phyloP scores from a whole-genome alignment of 2,113 vertebrate species.

The Propithecus coquereli region DNA sequence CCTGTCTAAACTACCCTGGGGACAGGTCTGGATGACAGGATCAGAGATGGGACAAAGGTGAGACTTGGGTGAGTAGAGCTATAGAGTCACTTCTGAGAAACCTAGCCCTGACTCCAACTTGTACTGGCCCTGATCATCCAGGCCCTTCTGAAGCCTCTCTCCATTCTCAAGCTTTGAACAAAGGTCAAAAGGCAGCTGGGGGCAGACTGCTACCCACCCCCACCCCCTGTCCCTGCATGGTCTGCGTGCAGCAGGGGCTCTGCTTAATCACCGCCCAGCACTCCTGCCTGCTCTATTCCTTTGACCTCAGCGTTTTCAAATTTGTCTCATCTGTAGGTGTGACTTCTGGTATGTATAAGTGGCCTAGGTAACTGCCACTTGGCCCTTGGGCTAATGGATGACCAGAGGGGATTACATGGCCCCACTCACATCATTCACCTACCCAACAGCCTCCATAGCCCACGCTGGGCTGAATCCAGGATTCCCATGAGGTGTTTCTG shows the following conservation, averaged over 20 bases:
- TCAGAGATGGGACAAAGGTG: not conserved
- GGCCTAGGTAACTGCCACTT: not conserved
- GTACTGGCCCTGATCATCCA: not conserved
- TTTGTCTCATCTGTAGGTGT: not conserved
- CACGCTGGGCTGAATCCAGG: not conserved
- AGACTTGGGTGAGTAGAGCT: not conserved
- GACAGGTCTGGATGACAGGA: not conserved
- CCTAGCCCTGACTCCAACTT: not conserved
- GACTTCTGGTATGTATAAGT: not conserved
- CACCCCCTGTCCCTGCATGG: too few species aligned
- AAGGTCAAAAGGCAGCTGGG: not conserved
- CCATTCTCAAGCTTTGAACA: not conserved
- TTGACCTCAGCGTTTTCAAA: not conserved
- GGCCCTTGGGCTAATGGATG: not conserved
- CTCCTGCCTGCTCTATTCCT: too few species aligned
- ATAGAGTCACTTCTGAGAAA: not conserved
- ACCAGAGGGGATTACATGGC: not conserved
- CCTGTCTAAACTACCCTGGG: conserved; percentile 11
- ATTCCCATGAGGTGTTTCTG: not conserved
- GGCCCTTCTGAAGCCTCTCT: not conserved
- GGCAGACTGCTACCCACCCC: not conserved
- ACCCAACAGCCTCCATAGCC: not conserved
- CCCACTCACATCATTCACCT: not conserved
- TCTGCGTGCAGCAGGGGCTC: not conserved
- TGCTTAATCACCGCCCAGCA: not conserved